phyloP scores from a whole-genome alignment of 2,113 vertebrate species.

The Apteryx mantelli region DNA sequence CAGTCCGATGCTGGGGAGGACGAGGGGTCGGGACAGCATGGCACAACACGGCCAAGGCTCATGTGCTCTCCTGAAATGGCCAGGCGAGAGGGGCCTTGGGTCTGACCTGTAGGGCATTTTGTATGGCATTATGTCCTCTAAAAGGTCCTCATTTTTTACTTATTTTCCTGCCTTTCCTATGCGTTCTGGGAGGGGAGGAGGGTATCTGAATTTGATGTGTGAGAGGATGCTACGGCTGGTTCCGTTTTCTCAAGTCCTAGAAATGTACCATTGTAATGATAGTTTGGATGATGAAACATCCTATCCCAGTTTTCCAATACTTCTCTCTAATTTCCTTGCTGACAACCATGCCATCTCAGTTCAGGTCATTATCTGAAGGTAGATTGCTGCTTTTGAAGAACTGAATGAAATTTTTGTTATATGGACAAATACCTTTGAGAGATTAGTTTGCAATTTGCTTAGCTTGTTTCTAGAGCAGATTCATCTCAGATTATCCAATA shows the following conservation, averaged over 20 bases:
- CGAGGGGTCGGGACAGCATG: no score
- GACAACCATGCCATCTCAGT: no score
- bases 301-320: background rate
- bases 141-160: background rate
- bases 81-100: background rate
- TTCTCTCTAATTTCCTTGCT: background rate
- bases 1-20: background rate
- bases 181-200: background rate
- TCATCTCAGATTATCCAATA: background rate
- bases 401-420: background rate
- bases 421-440: background rate
- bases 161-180: background rate
- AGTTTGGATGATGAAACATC: background rate
- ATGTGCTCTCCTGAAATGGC: fast-evolving
- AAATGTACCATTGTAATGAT: background rate
- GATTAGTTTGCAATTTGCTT: background rate
- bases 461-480: background rate
- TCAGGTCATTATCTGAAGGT: background rate
- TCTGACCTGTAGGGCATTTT: background rate
- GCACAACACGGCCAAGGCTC: background rate
- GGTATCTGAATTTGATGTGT: background rate
- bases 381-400: background rate
- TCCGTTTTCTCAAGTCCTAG: background rate
- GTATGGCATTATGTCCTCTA: background rate
- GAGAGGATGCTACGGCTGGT: background rate